Conservation (phyloP, 37 sponge, comb jelly and placozoan genomes). For the Chondrosia reniformis region DNA sequence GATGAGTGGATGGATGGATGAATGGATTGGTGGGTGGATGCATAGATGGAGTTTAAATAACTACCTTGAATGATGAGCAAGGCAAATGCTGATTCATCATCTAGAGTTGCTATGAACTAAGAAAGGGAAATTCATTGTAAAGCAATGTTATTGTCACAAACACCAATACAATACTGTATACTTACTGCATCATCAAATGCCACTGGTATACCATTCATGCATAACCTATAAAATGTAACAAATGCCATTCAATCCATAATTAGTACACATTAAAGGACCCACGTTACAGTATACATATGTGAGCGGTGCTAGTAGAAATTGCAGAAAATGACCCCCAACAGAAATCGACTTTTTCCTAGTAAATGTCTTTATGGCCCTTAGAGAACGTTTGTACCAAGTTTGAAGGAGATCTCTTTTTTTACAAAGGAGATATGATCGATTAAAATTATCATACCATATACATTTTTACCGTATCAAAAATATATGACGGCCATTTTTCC, state of each 20-base stretch:
- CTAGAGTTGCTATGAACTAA: not conserved
- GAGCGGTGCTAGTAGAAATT: too few species aligned
- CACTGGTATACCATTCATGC: slow-evolving; percentile 13
- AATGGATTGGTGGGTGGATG: not conserved
- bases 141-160: not conserved
- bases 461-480: too few species aligned
- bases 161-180: not conserved
- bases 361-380: too few species aligned
- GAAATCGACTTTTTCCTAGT: too few species aligned
- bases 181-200: slow-evolving; percentile 12
- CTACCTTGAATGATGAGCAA: not conserved
- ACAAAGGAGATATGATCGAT: too few species aligned
- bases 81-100: slow-evolving; percentile 15
- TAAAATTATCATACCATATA: too few species aligned
- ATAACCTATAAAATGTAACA: not conserved
- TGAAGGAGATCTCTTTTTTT: too few species aligned
- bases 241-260: not conserved
- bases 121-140: not conserved
- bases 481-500: too few species aligned
- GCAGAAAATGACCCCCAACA: too few species aligned
- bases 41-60: not conserved
- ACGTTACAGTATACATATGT: not conserved
- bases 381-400: too few species aligned
- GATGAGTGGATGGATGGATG: not conserved
- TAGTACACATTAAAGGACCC: not conserved